Conservation (phyloP, 2,888 invertebrate species). For the Ommatoiulus sabulosus region DNA sequence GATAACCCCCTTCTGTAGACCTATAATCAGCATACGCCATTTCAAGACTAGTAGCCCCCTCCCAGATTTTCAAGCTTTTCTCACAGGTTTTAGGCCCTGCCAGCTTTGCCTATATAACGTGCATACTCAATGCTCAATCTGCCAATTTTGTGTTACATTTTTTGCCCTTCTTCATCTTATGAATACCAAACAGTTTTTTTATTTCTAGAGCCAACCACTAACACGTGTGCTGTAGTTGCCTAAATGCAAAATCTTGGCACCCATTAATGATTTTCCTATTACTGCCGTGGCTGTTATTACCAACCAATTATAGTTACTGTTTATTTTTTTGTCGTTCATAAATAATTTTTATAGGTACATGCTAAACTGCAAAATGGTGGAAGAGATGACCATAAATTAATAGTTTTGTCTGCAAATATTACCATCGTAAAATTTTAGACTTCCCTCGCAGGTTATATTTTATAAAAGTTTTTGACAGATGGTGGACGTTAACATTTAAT, state of each 20-base stretch:
- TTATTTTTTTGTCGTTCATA: slow-evolving; percentile 10
- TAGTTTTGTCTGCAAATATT: slow-evolving; percentile 41
- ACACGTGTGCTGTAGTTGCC: slow-evolving; percentile 41
- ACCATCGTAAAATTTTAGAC: not conserved
- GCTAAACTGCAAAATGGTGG: not conserved
- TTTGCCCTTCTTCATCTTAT: not conserved
- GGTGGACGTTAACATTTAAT: not conserved
- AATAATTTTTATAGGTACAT: slow-evolving; percentile 7
- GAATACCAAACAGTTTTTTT: slow-evolving; percentile 34
- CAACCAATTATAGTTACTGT: slow-evolving; percentile 42
- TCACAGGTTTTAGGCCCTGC: slow-evolving; percentile 13
- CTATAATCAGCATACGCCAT: slow-evolving; percentile 37
- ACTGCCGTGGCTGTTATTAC: slow-evolving; percentile 9
- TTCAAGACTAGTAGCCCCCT: slow-evolving; percentile 47
- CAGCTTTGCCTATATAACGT: not conserved
- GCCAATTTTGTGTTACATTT: slow-evolving; percentile 10
- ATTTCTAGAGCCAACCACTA: not conserved
- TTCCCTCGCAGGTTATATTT: not conserved
- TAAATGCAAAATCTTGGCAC: slow-evolving; percentile 42
- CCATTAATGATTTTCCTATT: slow-evolving; percentile 33
- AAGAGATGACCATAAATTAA: slow-evolving; percentile 5
- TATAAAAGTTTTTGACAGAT: not conserved
- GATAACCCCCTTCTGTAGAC: slow-evolving; percentile 47
- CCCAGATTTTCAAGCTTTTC: slow-evolving; percentile 37
- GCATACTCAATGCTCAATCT: slow-evolving; percentile 24